phyloP scores from a whole-genome alignment of 2,797 vertebrate species.

The Propithecus perrieri region DNA sequence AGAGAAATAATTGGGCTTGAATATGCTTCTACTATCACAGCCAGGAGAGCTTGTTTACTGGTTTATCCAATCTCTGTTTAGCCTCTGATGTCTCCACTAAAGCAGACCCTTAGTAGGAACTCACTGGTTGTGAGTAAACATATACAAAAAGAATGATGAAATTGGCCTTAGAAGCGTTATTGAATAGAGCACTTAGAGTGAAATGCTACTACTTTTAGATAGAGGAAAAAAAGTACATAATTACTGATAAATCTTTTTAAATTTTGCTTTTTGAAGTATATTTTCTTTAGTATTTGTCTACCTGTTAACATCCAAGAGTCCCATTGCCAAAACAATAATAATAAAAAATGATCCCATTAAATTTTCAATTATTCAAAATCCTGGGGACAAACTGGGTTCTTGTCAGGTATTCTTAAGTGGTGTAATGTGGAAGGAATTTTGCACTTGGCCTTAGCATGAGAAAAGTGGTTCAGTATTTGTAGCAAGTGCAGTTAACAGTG shows the following conservation, averaged over 20 bases:
- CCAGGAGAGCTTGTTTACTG: not conserved
- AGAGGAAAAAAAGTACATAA: not conserved
- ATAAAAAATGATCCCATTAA: constrained; percentile 15
- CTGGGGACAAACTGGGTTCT: not conserved
- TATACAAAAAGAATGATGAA: not conserved
- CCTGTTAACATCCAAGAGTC: not conserved
- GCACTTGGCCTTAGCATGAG: constrained; percentile 51
- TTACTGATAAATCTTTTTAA: not conserved
- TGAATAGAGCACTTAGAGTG: not conserved
- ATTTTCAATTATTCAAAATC: constrained; percentile 46
- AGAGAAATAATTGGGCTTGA: not conserved
- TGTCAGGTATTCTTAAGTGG: constrained; percentile 6
- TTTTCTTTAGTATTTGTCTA: constrained; percentile 1
- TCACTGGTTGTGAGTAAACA: not conserved
- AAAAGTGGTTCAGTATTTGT: constrained; percentile 75
- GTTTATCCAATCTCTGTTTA: not conserved
- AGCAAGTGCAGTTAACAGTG: constrained; percentile 79
- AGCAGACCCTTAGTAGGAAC: not conserved
- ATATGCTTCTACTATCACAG: not conserved
- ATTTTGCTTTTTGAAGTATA: not conserved
- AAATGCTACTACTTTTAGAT: not conserved
- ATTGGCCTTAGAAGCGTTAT: not conserved
- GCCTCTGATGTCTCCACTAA: not conserved
- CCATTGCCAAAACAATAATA: constrained; percentile 18
- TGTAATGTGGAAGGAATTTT: constrained; percentile 41